These are phyloP conservation scores for Nothoprocta perdicaria DNA, from an alignment of 2,113 vertebrate species.

Conservation along the genomic window DNA sequence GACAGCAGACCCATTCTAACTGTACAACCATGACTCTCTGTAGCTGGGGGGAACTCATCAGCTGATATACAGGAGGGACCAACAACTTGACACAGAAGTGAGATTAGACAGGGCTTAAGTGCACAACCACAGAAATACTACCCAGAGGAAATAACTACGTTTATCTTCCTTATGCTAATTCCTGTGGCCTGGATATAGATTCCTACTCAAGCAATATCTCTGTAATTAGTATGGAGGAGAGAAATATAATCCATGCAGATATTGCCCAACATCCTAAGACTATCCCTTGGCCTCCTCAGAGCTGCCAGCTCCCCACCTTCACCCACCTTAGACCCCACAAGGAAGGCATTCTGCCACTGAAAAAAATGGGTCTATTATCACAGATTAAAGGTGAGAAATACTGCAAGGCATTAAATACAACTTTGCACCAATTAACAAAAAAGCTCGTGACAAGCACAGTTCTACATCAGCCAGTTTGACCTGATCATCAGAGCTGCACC, in stretches of 20 bases:
- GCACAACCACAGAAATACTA: background rate
- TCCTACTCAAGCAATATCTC: background rate
- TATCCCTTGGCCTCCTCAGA: background rate
- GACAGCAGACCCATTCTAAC: background rate
- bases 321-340: accelerated
- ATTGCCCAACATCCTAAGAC: background rate
- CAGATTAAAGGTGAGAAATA: background rate
- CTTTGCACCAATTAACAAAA: background rate
- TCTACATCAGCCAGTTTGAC: background rate
- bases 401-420: background rate
- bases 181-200: background rate
- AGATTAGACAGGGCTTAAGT: background rate
- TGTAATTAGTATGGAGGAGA: background rate
- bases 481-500: background rate
- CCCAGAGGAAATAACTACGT: background rate
- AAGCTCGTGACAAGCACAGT: background rate
- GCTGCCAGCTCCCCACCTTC: background rate
- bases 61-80: background rate
- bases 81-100: background rate
- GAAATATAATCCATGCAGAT: background rate
- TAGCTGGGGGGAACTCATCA: background rate
- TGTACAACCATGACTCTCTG: background rate
- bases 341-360: background rate
- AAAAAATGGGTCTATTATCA: background rate
- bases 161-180: background rate